Evolutionary conservation across 1,140 invertebrate species (phyloP).

Genomic region (Drosophila novamexicana): DNA sequence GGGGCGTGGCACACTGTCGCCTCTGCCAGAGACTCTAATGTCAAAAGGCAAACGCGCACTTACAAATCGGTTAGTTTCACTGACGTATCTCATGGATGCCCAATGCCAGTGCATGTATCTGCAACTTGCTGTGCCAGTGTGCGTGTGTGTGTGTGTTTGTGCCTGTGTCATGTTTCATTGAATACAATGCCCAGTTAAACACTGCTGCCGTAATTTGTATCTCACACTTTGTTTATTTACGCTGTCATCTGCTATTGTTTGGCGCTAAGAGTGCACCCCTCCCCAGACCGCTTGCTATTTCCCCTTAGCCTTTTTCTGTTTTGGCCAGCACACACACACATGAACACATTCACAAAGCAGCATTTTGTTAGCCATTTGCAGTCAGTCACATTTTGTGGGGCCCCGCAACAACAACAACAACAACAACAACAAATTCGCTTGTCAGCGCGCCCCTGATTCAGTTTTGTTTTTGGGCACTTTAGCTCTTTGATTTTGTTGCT

Average conservation of each 20-base stretch:
- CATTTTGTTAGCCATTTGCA: constrained; percentile 72
- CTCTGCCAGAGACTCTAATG: constrained; percentile 9
- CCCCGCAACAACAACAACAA: neutral
- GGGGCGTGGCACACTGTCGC: constrained; percentile 1
- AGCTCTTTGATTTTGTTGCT: constrained; percentile 7
- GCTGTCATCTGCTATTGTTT: constrained; percentile 73
- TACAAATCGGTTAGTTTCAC: constrained; percentile 57
- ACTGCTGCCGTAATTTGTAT: constrained; percentile 67
- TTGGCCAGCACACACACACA: constrained; percentile 26
- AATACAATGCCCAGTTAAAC: constrained; percentile 72
- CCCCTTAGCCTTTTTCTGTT: neutral
- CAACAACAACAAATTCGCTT: constrained; percentile 49
- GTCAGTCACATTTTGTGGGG: constrained; percentile 56
- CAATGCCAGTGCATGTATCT: constrained; percentile 38
- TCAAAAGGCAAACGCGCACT: constrained; percentile 17
- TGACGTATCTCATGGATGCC: constrained; percentile 52
- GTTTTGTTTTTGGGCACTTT: constrained; percentile 6
- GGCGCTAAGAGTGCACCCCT: constrained; percentile 26
- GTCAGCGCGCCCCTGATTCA: constrained; percentile 47
- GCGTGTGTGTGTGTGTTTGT: constrained; percentile 17
- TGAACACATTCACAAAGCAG: constrained; percentile 6
- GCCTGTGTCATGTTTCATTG: constrained; percentile 58
- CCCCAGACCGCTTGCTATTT: neutral
- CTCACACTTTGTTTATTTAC: constrained; percentile 71
- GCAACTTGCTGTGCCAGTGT: constrained; percentile 17